Evolutionary conservation across 2,888 invertebrate genomes (phyloP), one percentile per base, ranked within the genome.

Genomic region (Petrophora chlorosata): DNA sequence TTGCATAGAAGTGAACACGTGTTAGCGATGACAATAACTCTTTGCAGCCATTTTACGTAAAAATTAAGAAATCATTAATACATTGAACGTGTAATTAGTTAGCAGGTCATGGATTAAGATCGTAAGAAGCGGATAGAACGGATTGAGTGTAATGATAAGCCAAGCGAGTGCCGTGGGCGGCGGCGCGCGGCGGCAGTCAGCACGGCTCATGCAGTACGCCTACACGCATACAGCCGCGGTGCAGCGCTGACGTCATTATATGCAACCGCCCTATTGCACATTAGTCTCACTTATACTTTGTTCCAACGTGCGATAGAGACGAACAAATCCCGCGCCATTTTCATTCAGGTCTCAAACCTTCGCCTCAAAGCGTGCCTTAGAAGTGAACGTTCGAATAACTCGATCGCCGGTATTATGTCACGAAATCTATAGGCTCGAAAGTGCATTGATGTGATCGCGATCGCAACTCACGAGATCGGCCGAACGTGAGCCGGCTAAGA

Each of bases 161-260:
- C 53, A 53, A 53, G 39, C 59, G 63, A 14, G 53, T n/a, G n/a
- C n/a, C n/a, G n/a, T 66, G 61, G 58, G 36, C 43, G 44, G 22
- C 41, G 71, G 70, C 65, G 74, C n/a, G 74, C 65, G 70, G 60
- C 58, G 23, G 33, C 14, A 52, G 56, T 53, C 56, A 56, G 58
- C 50, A 50, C 53, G 53, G 54, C 55, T 56, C 61, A 57, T 54
- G 57, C 53, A 54, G 42, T 47, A 57, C 69, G 66, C 70, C 68
- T 65, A 58, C 65, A 62, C 61, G 56, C 63, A n/a, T 61, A 55
- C 66, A 47, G 61, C 48, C 48, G 49, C 61, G 58, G 41, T 71
- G 73, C 74, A 70, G 28, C 50, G 55, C 63, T 81, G 77, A 79
- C 74, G 79, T 77, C 72, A 79, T 63, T 51, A 47, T 54, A 59